Evolutionary conservation across 2,888 invertebrate genomes (phyloP).

Genomic region (Dynastes grantii): DNA sequence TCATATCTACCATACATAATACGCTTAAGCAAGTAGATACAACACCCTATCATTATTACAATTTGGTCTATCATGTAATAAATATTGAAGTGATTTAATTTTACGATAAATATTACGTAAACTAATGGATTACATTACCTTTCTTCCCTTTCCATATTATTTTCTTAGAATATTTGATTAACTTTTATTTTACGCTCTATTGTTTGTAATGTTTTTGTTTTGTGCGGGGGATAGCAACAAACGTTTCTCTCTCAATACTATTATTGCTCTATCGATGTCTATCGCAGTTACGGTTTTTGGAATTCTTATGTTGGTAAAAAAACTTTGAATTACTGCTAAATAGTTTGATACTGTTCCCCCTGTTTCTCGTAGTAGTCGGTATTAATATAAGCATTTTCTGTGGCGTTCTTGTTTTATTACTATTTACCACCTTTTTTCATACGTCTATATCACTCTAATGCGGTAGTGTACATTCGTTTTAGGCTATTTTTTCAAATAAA

Average conservation of each 20-base stretch:
- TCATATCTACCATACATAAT: constrained; percentile 33
- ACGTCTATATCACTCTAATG: too few species aligned
- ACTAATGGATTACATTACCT: constrained; percentile 46
- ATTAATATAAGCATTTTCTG: constrained; percentile 53
- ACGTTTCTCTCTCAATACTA: constrained; percentile 32
- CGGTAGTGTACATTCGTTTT: too few species aligned
- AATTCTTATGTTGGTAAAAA: constrained; percentile 32
- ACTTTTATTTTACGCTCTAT: constrained; percentile 53
- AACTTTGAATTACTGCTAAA: constrained; percentile 38
- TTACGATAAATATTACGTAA: constrained; percentile 44
- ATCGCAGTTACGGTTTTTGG: constrained; percentile 28
- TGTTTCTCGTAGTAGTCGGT: constrained; percentile 52
- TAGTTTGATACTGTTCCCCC: constrained; percentile 52
- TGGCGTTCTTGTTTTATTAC: constrained; percentile 48
- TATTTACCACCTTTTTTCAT: too few species aligned
- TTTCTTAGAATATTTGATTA: constrained; percentile 52
- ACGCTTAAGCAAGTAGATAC: constrained; percentile 30
- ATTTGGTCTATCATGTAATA: constrained; percentile 40
- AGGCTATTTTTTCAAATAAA: too few species aligned
- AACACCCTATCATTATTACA: constrained; percentile 41
- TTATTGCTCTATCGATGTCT: constrained; percentile 18
- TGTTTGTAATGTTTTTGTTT: constrained; percentile 52
- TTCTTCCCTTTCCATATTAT: constrained; percentile 39
- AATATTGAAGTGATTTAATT: constrained; percentile 46
- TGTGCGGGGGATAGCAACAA: constrained; percentile 52